A percentile compares a stretch with the other conserved stretches of the same genome.
These are phyloP conservation scores for Sciurus carolinensis DNA, from an alignment of 2,797 vertebrate genomes.

Conservation along the genomic window DNA sequence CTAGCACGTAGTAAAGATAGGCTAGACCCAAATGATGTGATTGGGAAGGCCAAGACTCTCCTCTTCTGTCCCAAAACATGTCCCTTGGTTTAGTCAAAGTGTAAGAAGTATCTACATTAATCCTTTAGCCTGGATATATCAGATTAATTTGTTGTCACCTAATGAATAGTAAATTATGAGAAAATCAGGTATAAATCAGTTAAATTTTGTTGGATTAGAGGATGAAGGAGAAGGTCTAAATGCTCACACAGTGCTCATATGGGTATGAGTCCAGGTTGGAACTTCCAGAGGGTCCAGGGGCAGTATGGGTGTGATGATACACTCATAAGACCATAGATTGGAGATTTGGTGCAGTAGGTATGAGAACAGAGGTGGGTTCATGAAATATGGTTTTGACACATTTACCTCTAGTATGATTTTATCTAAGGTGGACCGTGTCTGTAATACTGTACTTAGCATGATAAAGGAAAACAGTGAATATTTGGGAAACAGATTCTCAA, in stretches of 20 bases:
- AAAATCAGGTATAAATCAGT: background rate
- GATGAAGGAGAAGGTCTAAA: background rate
- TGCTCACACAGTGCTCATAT: background rate
- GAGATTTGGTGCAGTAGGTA: background rate
- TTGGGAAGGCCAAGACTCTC: background rate
- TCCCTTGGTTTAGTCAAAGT: background rate
- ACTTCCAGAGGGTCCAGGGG: background rate
- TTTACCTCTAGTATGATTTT: background rate
- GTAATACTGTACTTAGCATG: background rate
- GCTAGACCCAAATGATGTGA: background rate
- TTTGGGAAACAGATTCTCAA: conserved; percentile 16
- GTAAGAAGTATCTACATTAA: background rate
- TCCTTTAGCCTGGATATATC: background rate
- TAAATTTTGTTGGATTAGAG: background rate
- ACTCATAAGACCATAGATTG: background rate
- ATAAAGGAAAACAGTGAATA: background rate
- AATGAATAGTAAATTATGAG: background rate
- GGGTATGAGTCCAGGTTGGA: background rate
- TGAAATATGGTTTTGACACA: background rate
- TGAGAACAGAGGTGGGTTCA: background rate
- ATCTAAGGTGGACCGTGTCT: background rate
- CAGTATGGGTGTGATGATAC: background rate
- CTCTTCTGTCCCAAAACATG: background rate
- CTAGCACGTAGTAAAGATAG: background rate
- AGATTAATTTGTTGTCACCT: background rate